Evolutionary conservation across 2,113 vertebrate species (phyloP).

Genomic region (Rattus rattus): DNA sequence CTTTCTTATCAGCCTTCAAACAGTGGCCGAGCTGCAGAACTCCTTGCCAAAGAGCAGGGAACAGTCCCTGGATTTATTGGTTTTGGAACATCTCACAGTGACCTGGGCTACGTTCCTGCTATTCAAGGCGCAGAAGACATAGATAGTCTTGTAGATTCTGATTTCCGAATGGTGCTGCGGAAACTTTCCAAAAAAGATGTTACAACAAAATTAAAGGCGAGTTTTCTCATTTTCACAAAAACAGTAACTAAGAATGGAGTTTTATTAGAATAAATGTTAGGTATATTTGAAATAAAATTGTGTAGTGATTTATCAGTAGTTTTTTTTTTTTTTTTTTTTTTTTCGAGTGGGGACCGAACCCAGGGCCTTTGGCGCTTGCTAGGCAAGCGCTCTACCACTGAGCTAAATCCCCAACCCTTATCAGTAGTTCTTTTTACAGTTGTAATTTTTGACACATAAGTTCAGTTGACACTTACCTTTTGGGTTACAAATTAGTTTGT

Average conservation of each 20-base stretch:
- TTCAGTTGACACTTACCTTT: not conserved
- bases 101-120: constrained; percentile 96
- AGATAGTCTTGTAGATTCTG: constrained; percentile 96
- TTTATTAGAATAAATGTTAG: constrained; percentile 52
- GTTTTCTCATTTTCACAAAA: constrained; percentile 61
- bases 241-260: not conserved
- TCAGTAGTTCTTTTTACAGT: constrained; percentile 8
- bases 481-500: constrained; percentile 36
- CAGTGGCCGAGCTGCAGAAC: constrained; percentile 96
- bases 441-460: not conserved
- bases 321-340: no score
- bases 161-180: constrained; percentile 96
- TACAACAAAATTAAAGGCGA: constrained; percentile 95
- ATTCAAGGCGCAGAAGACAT: constrained; percentile 97
- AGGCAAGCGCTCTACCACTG: no score
- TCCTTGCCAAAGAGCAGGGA: constrained; percentile 94
- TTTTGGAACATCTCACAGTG: constrained; percentile 92
- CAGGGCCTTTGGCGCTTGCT: no score
- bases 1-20: constrained; percentile 93
- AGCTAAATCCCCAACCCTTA: no score
- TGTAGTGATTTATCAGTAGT: not conserved
- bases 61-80: constrained; percentile 96
- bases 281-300: constrained; percentile 22
- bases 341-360: no score
- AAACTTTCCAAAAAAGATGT: constrained; percentile 97